These are phyloP conservation scores for Nomada ferruginata DNA, from an alignment of 2,888 invertebrate species.

Conservation along the genomic window DNA sequence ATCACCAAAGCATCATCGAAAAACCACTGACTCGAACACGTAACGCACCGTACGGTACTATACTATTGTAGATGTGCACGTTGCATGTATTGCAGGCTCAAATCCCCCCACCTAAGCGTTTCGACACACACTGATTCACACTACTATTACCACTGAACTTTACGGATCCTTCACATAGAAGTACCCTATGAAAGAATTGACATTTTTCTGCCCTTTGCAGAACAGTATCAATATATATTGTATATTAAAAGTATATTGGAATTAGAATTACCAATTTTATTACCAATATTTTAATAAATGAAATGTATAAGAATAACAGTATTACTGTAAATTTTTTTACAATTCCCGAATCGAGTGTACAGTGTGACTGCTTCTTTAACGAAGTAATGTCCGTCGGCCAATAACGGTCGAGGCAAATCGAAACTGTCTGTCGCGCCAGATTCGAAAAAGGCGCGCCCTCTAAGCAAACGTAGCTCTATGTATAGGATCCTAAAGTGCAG, in stretches of 20 bases:
- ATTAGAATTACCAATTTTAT: background rate
- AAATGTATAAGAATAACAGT: background rate
- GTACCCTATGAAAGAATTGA: background rate
- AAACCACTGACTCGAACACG: conserved; percentile 77
- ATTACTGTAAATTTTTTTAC: background rate
- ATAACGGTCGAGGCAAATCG: conserved; percentile 53
- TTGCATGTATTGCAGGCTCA: conserved; percentile 41
- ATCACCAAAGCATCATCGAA: conserved; percentile 77
- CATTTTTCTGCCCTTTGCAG: background rate
- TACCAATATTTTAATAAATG: background rate
- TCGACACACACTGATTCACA: conserved; percentile 52
- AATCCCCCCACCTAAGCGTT: conserved; percentile 30
- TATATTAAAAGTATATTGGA: background rate
- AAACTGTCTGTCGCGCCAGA: conserved; percentile 49
- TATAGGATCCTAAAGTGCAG: conserved; percentile 52
- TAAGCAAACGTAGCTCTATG: conserved; percentile 48
- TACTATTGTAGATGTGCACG: conserved; percentile 53
- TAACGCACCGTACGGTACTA: conserved; percentile 72
- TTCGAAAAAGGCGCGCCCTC: conserved; percentile 58
- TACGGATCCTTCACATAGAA: conserved; percentile 23
- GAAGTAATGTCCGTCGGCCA: conserved; percentile 30
- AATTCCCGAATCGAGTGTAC: background rate
- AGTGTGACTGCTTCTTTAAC: conserved; percentile 41
- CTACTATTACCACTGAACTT: conserved; percentile 20
- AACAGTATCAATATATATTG: background rate